Conservation (phyloP, 2,888 invertebrate species). For the Nomada goodeniana region DNA sequence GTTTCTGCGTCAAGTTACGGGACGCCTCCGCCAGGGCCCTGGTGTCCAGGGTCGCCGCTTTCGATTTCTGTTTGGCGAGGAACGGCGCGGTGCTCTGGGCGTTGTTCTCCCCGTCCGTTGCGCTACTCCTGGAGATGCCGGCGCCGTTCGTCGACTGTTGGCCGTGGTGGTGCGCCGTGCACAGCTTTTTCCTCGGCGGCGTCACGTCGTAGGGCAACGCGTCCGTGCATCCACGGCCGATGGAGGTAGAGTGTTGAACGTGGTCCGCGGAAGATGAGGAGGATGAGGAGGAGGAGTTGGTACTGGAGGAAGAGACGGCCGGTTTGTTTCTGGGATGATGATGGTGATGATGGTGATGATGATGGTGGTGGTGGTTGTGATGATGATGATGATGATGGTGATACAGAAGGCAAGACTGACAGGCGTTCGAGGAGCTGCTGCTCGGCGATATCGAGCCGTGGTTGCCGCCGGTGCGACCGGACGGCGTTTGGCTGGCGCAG, state of each 20-base stretch:
- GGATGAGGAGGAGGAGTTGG: constrained; percentile 31
- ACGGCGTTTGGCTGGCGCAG: constrained; percentile 56
- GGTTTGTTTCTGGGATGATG: constrained; percentile 76
- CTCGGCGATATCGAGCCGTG: constrained; percentile 52
- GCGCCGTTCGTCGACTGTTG: constrained; percentile 70
- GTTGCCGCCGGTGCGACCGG: constrained; percentile 41
- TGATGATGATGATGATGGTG: constrained; percentile 74
- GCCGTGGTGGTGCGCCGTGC: constrained; percentile 75
- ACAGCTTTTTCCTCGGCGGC: constrained; percentile 78
- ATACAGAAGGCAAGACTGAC: constrained; percentile 71
- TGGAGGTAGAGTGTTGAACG: constrained; percentile 63
- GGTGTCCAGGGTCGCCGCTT: constrained; percentile 86
- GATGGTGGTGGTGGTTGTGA: constrained; percentile 74
- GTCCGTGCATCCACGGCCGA: constrained; percentile 46
- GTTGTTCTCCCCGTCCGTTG: constrained; percentile 48
- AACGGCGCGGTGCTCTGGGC: constrained; percentile 76
- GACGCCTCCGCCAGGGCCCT: constrained; percentile 95
- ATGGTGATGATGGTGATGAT: constrained; percentile 75
- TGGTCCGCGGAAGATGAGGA: constrained; percentile 46
- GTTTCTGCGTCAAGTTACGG: constrained; percentile 95
- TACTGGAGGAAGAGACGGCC: constrained; percentile 17
- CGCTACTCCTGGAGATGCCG: constrained; percentile 55
- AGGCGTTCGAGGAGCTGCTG: constrained; percentile 53
- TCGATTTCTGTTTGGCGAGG: constrained; percentile 78
- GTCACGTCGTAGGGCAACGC: constrained; percentile 66